Evolutionary conservation across 30 jellyfish, hydroid and myxozoan species (phyloP).

Genomic region (Aurelia sp.): DNA sequence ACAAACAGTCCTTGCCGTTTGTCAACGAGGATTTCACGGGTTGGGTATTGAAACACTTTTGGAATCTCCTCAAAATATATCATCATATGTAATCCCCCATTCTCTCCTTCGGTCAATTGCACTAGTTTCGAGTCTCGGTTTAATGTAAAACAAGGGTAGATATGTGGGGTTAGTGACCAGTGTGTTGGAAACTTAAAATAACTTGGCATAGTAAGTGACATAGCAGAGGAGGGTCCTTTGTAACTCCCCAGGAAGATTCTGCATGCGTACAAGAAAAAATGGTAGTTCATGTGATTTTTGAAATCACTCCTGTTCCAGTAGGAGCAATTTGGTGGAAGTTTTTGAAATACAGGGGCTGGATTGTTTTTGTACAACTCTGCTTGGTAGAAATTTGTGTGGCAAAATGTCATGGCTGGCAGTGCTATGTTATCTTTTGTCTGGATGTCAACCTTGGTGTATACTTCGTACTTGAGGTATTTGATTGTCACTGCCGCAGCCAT

Average conservation of each 20-base stretch:
- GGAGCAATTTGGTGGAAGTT: slow-evolving; percentile 31
- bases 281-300: neutral
- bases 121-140: slow-evolving; percentile 8
- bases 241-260: neutral
- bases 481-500: neutral
- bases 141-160: slow-evolving; percentile 33
- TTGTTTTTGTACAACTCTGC: neutral
- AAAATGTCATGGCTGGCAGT: slow-evolving; percentile 18
- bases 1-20: slow-evolving; percentile 5
- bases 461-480: slow-evolving; percentile 13
- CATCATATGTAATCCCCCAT: slow-evolving; percentile 11
- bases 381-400: slow-evolving; percentile 5
- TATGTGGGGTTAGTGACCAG: slow-evolving; percentile 14
- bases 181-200: slow-evolving; percentile 15
- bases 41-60: no score
- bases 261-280: slow-evolving; percentile 4
- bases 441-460: neutral
- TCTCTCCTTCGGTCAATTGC: slow-evolving; percentile 7
- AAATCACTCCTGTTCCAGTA: slow-evolving; percentile 5
- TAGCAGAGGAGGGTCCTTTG: neutral
- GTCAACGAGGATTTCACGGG: neutral
- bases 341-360: slow-evolving; percentile 11
- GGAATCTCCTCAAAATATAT: neutral
- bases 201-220: neutral
- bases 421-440: neutral